A percentile compares a stretch with the other conserved stretches of the same genome.
phyloP scores from a whole-genome alignment of 2,888 invertebrate species.

The Orchesella flavescens region DNA sequence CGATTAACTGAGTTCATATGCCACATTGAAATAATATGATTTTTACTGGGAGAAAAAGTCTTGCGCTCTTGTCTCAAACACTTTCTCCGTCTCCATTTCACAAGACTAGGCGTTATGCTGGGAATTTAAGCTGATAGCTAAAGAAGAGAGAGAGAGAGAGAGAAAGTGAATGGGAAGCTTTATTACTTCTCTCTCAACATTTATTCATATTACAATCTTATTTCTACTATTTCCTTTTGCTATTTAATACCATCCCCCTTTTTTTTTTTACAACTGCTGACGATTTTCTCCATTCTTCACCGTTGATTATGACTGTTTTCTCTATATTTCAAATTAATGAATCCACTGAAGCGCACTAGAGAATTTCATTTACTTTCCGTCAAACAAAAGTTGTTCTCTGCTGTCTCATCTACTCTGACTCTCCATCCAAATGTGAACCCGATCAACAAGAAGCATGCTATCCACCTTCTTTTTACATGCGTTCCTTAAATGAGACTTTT shows the following conservation, averaged over 20 bases:
- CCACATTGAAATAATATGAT: constrained; percentile 29
- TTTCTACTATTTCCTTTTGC: constrained; percentile 7
- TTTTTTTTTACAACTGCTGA: constrained; percentile 17
- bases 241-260: constrained; percentile 15
- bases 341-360: constrained; percentile 24
- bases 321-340: constrained; percentile 47
- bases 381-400: background rate
- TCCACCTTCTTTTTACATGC: too few species aligned
- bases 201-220: constrained; percentile 35
- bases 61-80: background rate
- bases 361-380: constrained; percentile 29
- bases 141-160: constrained; percentile 4
- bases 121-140: background rate
- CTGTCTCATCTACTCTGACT: too few species aligned
- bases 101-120: background rate
- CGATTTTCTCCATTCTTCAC: constrained; percentile 5
- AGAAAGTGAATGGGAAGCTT: constrained; percentile 6
- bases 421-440: too few species aligned
- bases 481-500: too few species aligned
- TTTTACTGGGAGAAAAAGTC: background rate
- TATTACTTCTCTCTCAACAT: constrained; percentile 24
- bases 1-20: constrained; percentile 31
- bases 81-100: background rate
- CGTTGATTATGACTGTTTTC: constrained; percentile 35
- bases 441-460: too few species aligned